Evolutionary conservation across 2,113 vertebrate species (phyloP).

Genomic region (Bambusicola thoracicus): DNA sequence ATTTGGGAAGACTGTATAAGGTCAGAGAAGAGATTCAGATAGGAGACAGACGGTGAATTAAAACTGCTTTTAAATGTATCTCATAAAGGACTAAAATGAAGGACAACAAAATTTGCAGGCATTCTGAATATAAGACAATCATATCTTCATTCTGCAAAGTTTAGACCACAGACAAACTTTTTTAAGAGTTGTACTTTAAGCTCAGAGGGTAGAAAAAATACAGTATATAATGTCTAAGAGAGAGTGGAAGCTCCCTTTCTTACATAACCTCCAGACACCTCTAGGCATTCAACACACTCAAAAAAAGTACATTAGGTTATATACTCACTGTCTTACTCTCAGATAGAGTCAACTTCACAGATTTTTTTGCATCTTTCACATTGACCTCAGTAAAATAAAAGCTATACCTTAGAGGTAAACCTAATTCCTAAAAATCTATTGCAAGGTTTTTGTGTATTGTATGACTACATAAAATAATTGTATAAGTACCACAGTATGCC

Average conservation of each 20-base stretch:
- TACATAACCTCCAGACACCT: background rate
- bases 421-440: background rate
- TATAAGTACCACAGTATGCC: background rate
- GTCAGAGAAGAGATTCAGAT: background rate
- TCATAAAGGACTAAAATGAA: background rate
- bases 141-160: background rate
- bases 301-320: background rate
- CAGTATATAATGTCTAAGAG: background rate
- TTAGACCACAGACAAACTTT: background rate
- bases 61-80: background rate
- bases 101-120: background rate
- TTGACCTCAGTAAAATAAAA: background rate
- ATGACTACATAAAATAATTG: background rate
- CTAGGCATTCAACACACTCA: background rate
- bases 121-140: background rate
- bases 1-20: background rate
- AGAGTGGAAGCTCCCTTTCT: accelerated
- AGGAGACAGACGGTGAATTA: background rate
- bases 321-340: background rate
- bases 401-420: background rate
- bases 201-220: background rate
- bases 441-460: background rate
- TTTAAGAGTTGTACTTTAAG: background rate
- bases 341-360: background rate
- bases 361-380: background rate